Evolutionary conservation across 2,888 invertebrate genomes (phyloP).

Genomic region (Amiota communis): DNA sequence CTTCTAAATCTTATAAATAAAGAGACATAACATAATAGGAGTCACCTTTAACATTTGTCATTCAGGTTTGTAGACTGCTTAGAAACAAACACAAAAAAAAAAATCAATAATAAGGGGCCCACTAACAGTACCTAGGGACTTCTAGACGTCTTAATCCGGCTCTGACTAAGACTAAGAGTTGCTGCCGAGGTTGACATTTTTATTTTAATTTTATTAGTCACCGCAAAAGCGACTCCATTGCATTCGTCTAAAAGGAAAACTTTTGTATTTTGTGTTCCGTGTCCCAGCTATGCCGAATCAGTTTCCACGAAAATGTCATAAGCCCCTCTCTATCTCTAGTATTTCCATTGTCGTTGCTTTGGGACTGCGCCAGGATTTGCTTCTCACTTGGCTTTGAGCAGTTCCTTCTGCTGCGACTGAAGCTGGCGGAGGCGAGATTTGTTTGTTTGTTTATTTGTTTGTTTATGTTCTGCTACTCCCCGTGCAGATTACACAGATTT

Average conservation of each 20-base stretch:
- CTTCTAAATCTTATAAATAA: too few relatives aligned
- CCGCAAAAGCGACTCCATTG: constrained; percentile 51
- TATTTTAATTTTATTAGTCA: constrained; percentile 45
- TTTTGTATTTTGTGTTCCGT: constrained; percentile 47
- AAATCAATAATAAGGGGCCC: too few relatives aligned
- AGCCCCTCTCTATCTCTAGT: background rate
- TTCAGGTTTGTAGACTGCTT: too few relatives aligned
- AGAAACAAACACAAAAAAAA: too few relatives aligned
- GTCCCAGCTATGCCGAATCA: constrained; percentile 9
- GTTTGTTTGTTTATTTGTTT: constrained; percentile 30
- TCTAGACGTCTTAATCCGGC: too few relatives aligned
- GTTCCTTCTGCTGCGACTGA: background rate
- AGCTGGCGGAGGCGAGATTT: constrained; percentile 14
- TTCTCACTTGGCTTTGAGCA: constrained; percentile 16
- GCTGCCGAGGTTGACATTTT: constrained; percentile 7
- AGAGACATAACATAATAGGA: too few relatives aligned
- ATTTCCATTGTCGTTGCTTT: background rate
- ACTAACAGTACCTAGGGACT: too few relatives aligned
- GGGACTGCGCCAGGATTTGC: constrained; percentile 16
- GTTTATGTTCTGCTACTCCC: constrained; percentile 45
- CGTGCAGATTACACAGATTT: constrained; percentile 44
- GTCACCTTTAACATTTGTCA: too few relatives aligned
- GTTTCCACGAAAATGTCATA: constrained; percentile 2
- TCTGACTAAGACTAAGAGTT: too few relatives aligned
- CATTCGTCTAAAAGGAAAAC: constrained; percentile 52